phyloP scores from a whole-genome alignment of 2,797 vertebrate species.

The Philypnodon macrostomus region DNA sequence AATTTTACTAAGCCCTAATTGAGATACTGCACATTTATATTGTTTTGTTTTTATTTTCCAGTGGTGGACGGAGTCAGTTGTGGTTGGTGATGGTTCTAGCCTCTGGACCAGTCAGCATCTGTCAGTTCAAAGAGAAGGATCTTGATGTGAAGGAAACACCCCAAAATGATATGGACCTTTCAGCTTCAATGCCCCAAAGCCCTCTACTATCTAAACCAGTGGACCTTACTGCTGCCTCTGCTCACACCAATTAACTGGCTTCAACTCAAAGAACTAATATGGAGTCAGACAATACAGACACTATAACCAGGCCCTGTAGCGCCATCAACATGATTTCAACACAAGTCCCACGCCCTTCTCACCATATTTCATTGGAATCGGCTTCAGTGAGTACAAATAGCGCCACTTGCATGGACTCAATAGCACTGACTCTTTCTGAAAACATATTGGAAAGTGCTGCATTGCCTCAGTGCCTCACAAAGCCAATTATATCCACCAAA shows the following conservation, averaged over 20 bases:
- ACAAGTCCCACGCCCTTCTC: not conserved
- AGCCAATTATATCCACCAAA: too few relatives aligned
- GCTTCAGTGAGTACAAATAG: not conserved
- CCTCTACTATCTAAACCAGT: conserved; percentile 25
- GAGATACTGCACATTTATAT: not conserved
- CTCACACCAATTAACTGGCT: too few relatives aligned
- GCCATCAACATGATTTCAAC: not conserved
- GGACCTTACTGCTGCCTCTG: not conserved
- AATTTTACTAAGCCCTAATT: too few relatives aligned
- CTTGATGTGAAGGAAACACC: conserved; percentile 22
- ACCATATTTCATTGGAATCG: not conserved
- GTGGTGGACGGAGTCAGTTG: conserved; percentile 9
- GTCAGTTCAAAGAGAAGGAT: conserved; percentile 64
- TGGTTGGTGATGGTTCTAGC: conserved; percentile 85
- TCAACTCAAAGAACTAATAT: not conserved
- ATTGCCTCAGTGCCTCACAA: too few relatives aligned
- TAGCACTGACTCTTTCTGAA: too few relatives aligned
- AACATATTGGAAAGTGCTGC: not conserved
- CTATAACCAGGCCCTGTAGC: not conserved
- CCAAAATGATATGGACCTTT: conserved; percentile 36
- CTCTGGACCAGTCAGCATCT: conserved; percentile 77
- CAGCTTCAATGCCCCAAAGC: conserved; percentile 38
- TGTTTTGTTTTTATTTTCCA: conserved; percentile 5
- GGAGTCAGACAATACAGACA: not conserved
- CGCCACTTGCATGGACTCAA: too few relatives aligned